Base-by-base conservation (phyloP, 2,113 vertebrate genomes). In the Archocentrus centrarchus region DNA sequence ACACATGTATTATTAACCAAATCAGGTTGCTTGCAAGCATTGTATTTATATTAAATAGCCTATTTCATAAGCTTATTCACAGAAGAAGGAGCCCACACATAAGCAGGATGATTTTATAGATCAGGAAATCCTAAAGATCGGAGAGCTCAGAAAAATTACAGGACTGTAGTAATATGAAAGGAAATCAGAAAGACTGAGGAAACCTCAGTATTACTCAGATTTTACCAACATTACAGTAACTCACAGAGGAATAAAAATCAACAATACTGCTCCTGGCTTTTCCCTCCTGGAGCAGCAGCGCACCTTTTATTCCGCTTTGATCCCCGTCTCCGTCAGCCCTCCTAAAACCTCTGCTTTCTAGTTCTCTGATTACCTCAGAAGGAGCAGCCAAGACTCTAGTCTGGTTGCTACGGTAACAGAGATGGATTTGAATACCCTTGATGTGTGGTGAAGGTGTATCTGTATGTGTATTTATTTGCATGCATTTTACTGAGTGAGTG, bases 351-450 rank as follows among this genome's bases (percentile, higher is more conserved):
- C 50, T 83, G 84, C 82, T 89, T 81, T 83, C 88, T 35, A 70
- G 75, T 58, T 64, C 81, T 59, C 64, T 73, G 75, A 85, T 82
- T 75, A 53, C 86, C 81, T 90, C 62, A 85, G 41, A 86, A 64
- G 78, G 80, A 75, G 41, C 60, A 53, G 73, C 55, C 63, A 78
- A 85, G 85, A 82, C 81, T 68, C 41, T 68, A 50, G 47, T 18
- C 4, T 1, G 44, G 91, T 93, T 87, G 50, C 81, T 70, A 73
- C 89, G 75, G 81, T 60, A 84, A 90, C 90, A 11, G 11, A 75
- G 80, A 35, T 79, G 83, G 60, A 59, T 85, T 73, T 84, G 44
- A 79, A 62, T 77, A 44, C 59, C 22, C 68, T 55, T 73, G 66
- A 87, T 85, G 83, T 75, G 79, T 41, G 17, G 17, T 77, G 78